Percentiles rank a stretch among this genome's conserved stretches.
Conservation (phyloP, 2,888 invertebrate species). For the Gastrophysa polygoni region DNA sequence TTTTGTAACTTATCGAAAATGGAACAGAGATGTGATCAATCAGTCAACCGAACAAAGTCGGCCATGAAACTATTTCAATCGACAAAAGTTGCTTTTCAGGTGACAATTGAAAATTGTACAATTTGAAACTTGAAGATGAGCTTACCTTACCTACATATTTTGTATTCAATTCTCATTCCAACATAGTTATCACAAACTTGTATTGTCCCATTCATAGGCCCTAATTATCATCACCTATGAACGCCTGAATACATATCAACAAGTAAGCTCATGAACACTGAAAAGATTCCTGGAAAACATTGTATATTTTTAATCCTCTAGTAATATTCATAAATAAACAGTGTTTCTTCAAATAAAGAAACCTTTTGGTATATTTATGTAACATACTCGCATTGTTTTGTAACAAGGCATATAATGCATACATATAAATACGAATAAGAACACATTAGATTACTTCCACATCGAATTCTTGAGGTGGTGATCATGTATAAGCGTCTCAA, state of each 20-base stretch:
- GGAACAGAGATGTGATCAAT: too few species aligned
- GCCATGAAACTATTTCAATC: too few species aligned
- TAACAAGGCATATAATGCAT: constrained; percentile 10
- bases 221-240: not conserved
- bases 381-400: constrained; percentile 18
- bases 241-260: constrained; percentile 9
- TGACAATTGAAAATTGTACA: too few species aligned
- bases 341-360: constrained; percentile 26
- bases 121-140: too few species aligned
- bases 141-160: too few species aligned
- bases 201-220: too few species aligned
- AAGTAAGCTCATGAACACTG: constrained; percentile 1
- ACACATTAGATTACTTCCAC: not conserved
- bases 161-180: too few species aligned
- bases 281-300: constrained; percentile 4
- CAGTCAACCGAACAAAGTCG: too few species aligned
- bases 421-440: not conserved
- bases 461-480: not conserved
- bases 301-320: constrained; percentile 1
- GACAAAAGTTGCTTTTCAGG: too few species aligned
- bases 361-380: constrained; percentile 21
- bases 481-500: not conserved
- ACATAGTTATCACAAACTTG: too few species aligned
- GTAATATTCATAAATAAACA: constrained; percentile 14
- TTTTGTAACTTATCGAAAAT: too few species aligned